Percentiles rank a stretch among this genome's conserved stretches.
Conservation (phyloP, 2,888 invertebrate genomes). For the Tigriopus californicus region DNA sequence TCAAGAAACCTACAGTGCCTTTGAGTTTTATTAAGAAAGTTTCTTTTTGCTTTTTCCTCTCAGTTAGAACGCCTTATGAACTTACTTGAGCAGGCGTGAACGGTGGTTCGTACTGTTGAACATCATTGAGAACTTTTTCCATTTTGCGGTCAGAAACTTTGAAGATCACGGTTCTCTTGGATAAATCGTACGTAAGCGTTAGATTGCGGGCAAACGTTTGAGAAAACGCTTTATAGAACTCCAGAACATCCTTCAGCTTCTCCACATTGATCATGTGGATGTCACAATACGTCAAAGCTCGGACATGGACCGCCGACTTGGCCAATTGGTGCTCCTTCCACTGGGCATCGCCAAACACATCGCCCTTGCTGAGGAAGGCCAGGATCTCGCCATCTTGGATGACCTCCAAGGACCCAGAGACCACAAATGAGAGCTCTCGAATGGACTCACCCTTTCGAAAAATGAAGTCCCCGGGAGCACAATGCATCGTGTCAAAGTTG, state of each 20-base stretch:
- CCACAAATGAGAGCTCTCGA: slow-evolving; percentile 38
- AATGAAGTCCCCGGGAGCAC: slow-evolving; percentile 37
- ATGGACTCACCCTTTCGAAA: slow-evolving; percentile 38
- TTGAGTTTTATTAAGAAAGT: too few species aligned
- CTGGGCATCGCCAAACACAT: slow-evolving; percentile 39
- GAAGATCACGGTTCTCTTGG: slow-evolving; percentile 4
- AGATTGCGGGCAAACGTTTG: slow-evolving; percentile 11
- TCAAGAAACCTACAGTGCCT: too few species aligned
- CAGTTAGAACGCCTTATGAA: too few species aligned
- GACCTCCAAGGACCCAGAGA: slow-evolving; percentile 37
- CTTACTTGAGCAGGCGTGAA: slow-evolving; percentile 1
- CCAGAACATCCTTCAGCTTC: slow-evolving; percentile 12
- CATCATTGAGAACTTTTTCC: not conserved
- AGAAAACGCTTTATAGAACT: slow-evolving; percentile 13
- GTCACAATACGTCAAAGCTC: slow-evolving; percentile 13
- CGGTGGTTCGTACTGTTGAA: not conserved
- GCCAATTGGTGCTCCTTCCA: slow-evolving; percentile 34
- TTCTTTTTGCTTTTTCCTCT: not conserved
- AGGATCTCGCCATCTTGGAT: slow-evolving; percentile 26
- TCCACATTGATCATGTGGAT: slow-evolving; percentile 13
- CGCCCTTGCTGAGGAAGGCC: slow-evolving; percentile 27
- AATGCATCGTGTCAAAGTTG: slow-evolving; percentile 29
- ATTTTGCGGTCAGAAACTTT: slow-evolving; percentile 3
- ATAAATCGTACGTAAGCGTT: slow-evolving; percentile 6
- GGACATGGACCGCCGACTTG: slow-evolving; percentile 32